phyloP scores from a whole-genome alignment of 1,140 invertebrate species.

The Lepidostoma basale region DNA sequence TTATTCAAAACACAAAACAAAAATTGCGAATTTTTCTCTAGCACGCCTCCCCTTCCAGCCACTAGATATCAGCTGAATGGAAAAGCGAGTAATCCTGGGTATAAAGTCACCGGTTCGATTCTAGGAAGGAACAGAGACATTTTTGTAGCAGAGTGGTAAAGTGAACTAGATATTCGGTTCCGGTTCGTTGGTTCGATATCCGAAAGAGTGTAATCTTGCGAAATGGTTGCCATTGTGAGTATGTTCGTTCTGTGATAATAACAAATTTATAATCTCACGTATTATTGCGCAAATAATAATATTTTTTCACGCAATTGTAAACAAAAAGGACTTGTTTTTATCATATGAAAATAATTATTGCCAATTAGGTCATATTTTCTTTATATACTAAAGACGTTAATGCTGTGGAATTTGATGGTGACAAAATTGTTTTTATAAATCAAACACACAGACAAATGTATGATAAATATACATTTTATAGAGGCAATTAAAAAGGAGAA shows the following conservation, averaged over 20 bases:
- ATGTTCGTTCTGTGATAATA: not conserved
- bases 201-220: not conserved
- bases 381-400: too few species aligned
- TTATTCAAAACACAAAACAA: too few species aligned
- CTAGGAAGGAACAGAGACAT: not conserved
- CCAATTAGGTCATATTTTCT: too few species aligned
- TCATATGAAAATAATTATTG: too few species aligned
- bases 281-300: not conserved
- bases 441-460: too few species aligned
- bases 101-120: conserved; percentile 2
- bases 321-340: too few species aligned
- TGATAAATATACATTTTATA: too few species aligned
- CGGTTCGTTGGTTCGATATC: not conserved
- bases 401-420: too few species aligned
- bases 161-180: conserved; percentile 1
- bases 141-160: not conserved
- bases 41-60: not conserved
- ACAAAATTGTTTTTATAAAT: too few species aligned
- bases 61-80: not conserved
- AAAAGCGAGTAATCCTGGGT: not conserved
- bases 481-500: too few species aligned
- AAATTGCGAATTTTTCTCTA: not conserved
- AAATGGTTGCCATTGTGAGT: conserved; percentile 2
- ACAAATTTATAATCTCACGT: not conserved
- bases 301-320: too few species aligned